Conservation (phyloP, 2,797 vertebrate species). For the Pipistrellus nathusii region DNA sequence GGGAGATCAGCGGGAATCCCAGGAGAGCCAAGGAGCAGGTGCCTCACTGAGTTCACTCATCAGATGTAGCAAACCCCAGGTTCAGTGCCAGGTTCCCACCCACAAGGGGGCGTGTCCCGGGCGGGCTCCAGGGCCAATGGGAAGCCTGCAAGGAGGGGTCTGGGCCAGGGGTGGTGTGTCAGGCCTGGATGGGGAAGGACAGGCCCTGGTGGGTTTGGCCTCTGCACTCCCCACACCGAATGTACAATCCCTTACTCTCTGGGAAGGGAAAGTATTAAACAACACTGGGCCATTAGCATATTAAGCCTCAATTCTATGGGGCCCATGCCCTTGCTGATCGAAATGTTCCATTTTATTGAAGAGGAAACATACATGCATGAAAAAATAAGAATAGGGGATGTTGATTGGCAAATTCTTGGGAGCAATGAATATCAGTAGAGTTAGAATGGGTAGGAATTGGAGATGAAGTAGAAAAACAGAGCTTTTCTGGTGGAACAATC, state of each 20-base stretch:
- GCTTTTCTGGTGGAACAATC: neutral
- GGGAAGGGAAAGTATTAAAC: neutral
- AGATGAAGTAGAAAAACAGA: neutral
- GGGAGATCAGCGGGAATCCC: neutral
- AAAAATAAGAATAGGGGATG: neutral
- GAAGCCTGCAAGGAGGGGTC: no score
- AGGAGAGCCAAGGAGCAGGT: accelerated
- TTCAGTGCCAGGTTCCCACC: no score
- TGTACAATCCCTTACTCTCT: neutral
- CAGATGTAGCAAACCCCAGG: no score
- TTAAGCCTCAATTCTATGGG: neutral
- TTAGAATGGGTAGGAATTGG: neutral
- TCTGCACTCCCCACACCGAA: neutral
- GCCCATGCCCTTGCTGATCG: neutral
- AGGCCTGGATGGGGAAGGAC: neutral
- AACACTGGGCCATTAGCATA: no score
- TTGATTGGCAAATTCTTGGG: neutral
- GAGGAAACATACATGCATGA: neutral
- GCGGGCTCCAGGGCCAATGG: no score
- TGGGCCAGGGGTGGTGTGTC: no score
- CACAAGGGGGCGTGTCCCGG: no score
- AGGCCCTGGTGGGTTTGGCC: neutral
- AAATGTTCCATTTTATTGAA: neutral
- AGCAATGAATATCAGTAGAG: neutral
- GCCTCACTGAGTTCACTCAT: no score